Evolutionary conservation across 2,797 vertebrate species (phyloP), one percentile per base, ranked within the genome.

Genomic region (Phataginus tricuspis): DNA sequence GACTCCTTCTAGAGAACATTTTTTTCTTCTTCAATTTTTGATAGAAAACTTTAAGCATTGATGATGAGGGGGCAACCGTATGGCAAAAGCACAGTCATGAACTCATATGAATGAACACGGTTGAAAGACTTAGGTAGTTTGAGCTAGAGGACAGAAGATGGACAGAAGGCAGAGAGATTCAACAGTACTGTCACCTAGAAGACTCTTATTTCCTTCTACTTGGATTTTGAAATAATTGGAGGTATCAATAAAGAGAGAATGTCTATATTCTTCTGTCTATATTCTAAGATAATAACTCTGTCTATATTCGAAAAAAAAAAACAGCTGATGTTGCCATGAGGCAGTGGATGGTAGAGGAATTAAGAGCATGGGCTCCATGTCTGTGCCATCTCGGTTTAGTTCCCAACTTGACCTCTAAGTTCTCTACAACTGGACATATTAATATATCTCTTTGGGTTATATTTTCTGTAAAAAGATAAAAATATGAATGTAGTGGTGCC

Each of bases 201-300:
- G 25, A 29, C 13, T 29, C 53, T 80, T 42, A 51, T 51, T 84
- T 74, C 72, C 49, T 78, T 57, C 4, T 79, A 27, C 31, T 49
- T 74, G 8, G n/a, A 42, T 78, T 94, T 88, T 78, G 57, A 66
- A 57, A 85, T 71, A 92, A 85, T 72, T 59, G 84, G 66, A 78
- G 12, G 57, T 42, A 84, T 8, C 49, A 59, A 23, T 57, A 78
- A 69, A 66, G 42, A 74, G 21, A 66, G 11, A n/a, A 79, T 64
- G 29, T 5, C 1, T 2, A 2, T 45, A 45, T 42, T 85, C 89
- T 42, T 31, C 57, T 42, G 27, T 34, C 29, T 84, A 15, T 27
- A 29, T n/a, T 37, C 18, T 74, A 61, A 64, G 29, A 39, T 27
- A 18, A 12, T 53, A 85, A 85, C 18, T 51, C 18, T 51, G 27